These are phyloP conservation scores for Theonella swinhoei DNA, from an alignment of 37 sponge, comb jelly and placozoan species.

Conservation along the genomic window DNA sequence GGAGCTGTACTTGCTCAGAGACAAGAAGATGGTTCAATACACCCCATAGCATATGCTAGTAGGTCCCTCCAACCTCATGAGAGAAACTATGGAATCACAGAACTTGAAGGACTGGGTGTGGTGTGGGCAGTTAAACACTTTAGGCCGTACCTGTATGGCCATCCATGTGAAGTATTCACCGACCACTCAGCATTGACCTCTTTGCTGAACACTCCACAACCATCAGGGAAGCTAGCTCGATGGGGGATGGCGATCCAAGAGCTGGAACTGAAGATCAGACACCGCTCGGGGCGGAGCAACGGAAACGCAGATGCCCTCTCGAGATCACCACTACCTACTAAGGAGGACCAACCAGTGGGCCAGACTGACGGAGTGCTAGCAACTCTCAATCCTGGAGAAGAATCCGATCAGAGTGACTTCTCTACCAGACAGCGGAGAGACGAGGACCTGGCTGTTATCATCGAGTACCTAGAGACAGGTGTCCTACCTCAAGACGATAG, in stretches of 20 bases:
- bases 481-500: constrained; percentile 43
- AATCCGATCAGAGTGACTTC: neutral
- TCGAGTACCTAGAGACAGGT: constrained; percentile 27
- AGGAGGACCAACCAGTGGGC: neutral
- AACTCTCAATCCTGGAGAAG: too few species aligned
- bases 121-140: constrained; percentile 72
- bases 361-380: neutral
- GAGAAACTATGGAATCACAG: constrained; percentile 56
- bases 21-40: constrained; percentile 26
- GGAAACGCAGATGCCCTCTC: constrained; percentile 55
- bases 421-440: constrained; percentile 22
- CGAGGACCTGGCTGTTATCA: neutral
- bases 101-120: constrained; percentile 62
- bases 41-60: constrained; percentile 59
- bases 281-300: constrained; percentile 50
- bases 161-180: constrained; percentile 46
- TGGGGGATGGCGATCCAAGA: constrained; percentile 70
- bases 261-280: constrained; percentile 35
- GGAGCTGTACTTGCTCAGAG: constrained; percentile 61
- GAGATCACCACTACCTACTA: constrained; percentile 24
- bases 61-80: constrained; percentile 59
- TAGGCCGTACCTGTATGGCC: constrained; percentile 65
- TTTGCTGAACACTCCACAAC: constrained; percentile 60
- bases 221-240: constrained; percentile 66
- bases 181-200: constrained; percentile 64